These are phyloP conservation scores for Apotomis capreana DNA, from an alignment of 2,888 invertebrate species.

Conservation along the genomic window DNA sequence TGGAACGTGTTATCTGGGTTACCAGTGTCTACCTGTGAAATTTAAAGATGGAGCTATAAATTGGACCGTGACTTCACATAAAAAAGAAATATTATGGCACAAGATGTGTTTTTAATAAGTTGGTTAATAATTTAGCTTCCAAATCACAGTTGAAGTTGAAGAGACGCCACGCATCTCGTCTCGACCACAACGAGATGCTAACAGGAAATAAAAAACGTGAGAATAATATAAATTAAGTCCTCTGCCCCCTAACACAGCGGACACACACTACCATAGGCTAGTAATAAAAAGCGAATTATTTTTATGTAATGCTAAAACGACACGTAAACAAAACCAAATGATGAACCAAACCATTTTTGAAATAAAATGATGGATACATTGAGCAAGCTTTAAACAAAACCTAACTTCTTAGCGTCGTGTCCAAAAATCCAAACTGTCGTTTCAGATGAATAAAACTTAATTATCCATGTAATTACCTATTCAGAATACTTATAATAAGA, in stretches of 20 bases:
- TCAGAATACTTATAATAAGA: no score
- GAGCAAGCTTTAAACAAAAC: no score
- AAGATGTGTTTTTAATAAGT: slow-evolving; percentile 25
- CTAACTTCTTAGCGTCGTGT: no score
- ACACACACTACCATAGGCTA: slow-evolving; percentile 20
- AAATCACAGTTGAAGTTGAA: slow-evolving; percentile 33
- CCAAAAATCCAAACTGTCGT: no score
- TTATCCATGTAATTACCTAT: no score
- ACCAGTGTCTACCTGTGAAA: slow-evolving; percentile 14
- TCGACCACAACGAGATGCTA: slow-evolving; percentile 58
- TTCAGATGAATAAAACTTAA: no score
- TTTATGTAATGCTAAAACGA: no score
- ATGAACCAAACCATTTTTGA: no score
- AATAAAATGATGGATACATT: no score
- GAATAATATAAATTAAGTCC: slow-evolving; percentile 79
- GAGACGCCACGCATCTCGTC: slow-evolving; percentile 38
- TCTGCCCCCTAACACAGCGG: slow-evolving; percentile 38
- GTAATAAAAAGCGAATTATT: no score
- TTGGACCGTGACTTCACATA: slow-evolving; percentile 20
- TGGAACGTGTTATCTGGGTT: slow-evolving; percentile 1
- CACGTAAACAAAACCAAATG: no score
- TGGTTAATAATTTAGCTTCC: slow-evolving; percentile 35
- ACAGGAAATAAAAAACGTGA: slow-evolving; percentile 80
- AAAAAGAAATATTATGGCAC: slow-evolving; percentile 7
- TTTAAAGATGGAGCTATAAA: slow-evolving; percentile 15